A percentile compares a stretch with the other conserved stretches of the same genome.
phyloP scores from a whole-genome alignment of 2,888 invertebrate genomes.

The Eristalis intricaria region DNA sequence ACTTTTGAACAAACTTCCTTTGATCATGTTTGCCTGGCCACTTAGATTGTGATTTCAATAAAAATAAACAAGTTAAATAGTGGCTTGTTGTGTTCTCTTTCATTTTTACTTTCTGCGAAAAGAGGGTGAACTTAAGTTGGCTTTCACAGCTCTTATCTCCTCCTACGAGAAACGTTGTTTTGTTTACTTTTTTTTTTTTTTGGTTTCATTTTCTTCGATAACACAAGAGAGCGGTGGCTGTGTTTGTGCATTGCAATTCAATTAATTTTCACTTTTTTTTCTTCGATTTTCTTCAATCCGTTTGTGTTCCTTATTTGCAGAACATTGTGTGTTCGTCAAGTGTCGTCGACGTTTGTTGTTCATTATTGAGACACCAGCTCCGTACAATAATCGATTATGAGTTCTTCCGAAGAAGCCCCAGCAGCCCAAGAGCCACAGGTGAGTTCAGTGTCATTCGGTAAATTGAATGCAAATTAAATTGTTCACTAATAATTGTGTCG shows the following conservation, averaged over 20 bases:
- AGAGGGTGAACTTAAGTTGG: neutral
- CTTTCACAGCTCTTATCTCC: conserved; percentile 13
- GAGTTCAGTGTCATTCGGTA: conserved; percentile 26
- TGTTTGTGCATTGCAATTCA: conserved; percentile 17
- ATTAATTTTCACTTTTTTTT: conserved; percentile 31
- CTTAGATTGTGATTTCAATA: conserved; percentile 20
- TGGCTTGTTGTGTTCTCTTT: neutral
- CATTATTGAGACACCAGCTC: conserved; percentile 24
- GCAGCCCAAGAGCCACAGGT: conserved; percentile 62
- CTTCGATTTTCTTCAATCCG: neutral
- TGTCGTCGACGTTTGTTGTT: neutral
- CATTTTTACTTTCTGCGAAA: neutral
- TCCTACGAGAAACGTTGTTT: neutral
- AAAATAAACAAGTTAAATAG: neutral
- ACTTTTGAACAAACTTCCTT: conserved; percentile 23
- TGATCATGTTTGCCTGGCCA: conserved; percentile 12
- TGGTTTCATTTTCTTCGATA: neutral
- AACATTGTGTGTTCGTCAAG: conserved; percentile 16
- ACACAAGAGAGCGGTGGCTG: neutral
- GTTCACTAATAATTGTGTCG: conserved; percentile 37
- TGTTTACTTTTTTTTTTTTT: conserved; percentile 33
- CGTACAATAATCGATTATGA: conserved; percentile 44
- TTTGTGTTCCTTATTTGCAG: conserved; percentile 26
- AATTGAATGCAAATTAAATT: conserved; percentile 33
- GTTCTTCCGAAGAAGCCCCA: conserved; percentile 58